Base-by-base conservation (phyloP, 2,797 vertebrate genomes). In the Cossypha dichroa region DNA sequence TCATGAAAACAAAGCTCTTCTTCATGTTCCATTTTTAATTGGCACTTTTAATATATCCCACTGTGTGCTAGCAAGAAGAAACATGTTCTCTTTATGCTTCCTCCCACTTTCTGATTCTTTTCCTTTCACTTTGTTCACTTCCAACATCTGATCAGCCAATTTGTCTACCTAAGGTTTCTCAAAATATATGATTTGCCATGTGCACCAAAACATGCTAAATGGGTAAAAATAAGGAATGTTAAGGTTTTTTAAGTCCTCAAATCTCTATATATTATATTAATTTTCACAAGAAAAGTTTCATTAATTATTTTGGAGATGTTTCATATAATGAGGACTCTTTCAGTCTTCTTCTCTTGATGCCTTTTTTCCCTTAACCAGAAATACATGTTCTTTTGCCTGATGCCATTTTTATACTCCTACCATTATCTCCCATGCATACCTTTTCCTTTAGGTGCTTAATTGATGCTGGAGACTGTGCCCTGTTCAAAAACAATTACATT, bases 401-500 rank as follows among this genome's bases (percentile, higher is more conserved):
- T 78, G 34, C 46, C 66, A 45, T 70, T 92, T 92, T 88, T 66
- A 15, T 69, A 8, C 64, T 79, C 56, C 86, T 81, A 51, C 80
- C 64, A 91, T 68, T 78, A 91, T 41, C 48, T 86, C 62, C 38
- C 51, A 81, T 84, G 80, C 62, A 49, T 41, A n/a, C 26, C 3
- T 82, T 76, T 62, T 73, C 38, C 68, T 78, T 73, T 52, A 67
- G 84, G 62, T 52, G 28, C 55, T 92, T 95, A 85, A 86, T 63
- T 83, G 80, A 49, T 64, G 73, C 62, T 81, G 49, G 62, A 81
- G 77, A 60, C 80, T 81, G 33, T 54, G 9, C 26, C 26, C n/a
- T 60, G 49, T 68, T 94, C 82, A 74, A 68, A 95, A 93, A 31
- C 68, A 88, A 85, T 92, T 85, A 77, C 45, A 33, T 49, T 72